phyloP scores from a whole-genome alignment of 2,888 invertebrate species.

The Imbricaverruca yamaguchii region DNA sequence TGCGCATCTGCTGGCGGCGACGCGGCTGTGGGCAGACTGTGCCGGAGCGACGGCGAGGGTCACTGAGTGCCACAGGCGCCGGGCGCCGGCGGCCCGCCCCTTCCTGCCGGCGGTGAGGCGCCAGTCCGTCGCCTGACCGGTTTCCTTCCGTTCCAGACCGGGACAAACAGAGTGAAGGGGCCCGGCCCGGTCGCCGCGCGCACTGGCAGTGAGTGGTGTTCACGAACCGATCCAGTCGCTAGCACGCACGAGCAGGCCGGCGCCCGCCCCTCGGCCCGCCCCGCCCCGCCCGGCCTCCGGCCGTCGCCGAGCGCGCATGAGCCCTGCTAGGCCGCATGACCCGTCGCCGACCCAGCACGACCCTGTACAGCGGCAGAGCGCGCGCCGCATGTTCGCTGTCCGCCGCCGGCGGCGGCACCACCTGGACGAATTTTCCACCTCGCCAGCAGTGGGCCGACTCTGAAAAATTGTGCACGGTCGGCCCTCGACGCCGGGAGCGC shows the following conservation, averaged over 20 bases:
- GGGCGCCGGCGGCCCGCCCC: background rate
- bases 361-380: background rate
- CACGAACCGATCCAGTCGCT: conserved; percentile 9
- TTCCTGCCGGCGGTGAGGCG: background rate
- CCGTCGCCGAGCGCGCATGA: background rate
- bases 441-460: background rate
- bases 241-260: conserved; percentile 9
- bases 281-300: background rate
- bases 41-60: no score
- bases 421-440: background rate
- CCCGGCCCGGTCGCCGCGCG: background rate
- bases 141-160: conserved; percentile 16
- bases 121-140: background rate
- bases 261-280: background rate
- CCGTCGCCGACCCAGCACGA: background rate
- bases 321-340: conserved; percentile 15
- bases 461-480: conserved; percentile 2
- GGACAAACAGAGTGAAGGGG: background rate
- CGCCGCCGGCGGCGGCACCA: background rate
- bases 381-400: background rate
- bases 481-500: background rate
- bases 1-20: no score
- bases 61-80: no score
- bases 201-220: conserved; percentile 18
- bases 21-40: no score